phyloP scores from a whole-genome alignment of 2,113 vertebrate species.

The Uria lomvia region DNA sequence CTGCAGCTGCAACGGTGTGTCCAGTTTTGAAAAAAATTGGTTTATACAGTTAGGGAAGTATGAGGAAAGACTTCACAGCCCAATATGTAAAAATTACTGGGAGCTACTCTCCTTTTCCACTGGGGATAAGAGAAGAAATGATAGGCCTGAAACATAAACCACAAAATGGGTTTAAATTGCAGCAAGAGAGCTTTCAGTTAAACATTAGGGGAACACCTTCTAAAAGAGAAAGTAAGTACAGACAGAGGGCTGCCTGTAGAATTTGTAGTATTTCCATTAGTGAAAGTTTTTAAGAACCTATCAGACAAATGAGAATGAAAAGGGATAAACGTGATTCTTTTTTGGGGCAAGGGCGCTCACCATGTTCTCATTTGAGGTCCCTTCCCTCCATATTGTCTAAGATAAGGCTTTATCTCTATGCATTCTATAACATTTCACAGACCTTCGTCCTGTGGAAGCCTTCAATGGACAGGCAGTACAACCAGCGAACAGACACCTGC shows the following conservation, averaged over 20 bases:
- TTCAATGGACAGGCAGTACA: neutral
- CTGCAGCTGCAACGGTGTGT: neutral
- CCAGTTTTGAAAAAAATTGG: neutral
- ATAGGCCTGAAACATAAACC: neutral
- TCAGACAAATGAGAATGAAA: neutral
- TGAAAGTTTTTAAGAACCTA: neutral
- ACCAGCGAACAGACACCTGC: neutral
- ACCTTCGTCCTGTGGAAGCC: neutral
- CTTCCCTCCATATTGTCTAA: neutral
- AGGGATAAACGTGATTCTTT: neutral
- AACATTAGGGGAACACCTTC: neutral
- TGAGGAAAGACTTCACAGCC: neutral
- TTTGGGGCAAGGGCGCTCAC: neutral
- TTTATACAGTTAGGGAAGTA: neutral
- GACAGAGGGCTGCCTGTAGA: neutral
- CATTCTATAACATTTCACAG: neutral
- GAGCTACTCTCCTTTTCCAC: neutral
- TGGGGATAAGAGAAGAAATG: neutral
- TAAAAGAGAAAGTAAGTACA: neutral
- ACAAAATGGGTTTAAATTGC: neutral
- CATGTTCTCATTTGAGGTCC: neutral
- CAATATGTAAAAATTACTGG: neutral
- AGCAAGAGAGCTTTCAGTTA: neutral
- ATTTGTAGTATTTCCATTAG: neutral
- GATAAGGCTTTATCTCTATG: neutral